Evolutionary conservation across 2,113 vertebrate genomes (phyloP).

Genomic region (Coptodon bakossiorum): DNA sequence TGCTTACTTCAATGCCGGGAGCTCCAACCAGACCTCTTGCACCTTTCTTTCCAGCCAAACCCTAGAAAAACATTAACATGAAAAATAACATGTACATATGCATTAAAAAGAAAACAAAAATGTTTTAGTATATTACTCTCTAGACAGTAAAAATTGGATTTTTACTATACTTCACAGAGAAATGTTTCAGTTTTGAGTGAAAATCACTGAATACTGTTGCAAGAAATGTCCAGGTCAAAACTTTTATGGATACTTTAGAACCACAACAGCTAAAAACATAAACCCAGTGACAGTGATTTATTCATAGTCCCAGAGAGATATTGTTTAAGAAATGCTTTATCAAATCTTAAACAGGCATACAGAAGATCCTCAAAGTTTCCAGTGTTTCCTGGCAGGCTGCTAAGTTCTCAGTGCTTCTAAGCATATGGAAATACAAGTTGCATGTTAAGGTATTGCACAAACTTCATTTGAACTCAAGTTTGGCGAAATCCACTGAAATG

Average conservation of each 20-base stretch:
- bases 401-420: neutral
- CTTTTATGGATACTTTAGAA: neutral
- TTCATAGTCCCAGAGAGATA: neutral
- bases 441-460: neutral
- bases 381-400: neutral
- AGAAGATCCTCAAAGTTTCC: neutral
- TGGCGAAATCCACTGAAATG: neutral
- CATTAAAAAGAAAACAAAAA: neutral
- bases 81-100: neutral
- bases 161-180: neutral
- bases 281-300: neutral
- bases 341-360: neutral
- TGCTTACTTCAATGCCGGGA: conserved; percentile 83
- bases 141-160: neutral
- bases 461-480: neutral
- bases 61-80: conserved; percentile 70
- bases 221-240: neutral
- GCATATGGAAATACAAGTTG: neutral
- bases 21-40: conserved; percentile 77
- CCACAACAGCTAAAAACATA: neutral
- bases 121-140: neutral
- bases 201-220: neutral
- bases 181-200: neutral
- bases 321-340: neutral
- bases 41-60: conserved; percentile 83